Base-by-base conservation (phyloP, 1,140 invertebrate species). In the Grapholita molesta region DNA sequence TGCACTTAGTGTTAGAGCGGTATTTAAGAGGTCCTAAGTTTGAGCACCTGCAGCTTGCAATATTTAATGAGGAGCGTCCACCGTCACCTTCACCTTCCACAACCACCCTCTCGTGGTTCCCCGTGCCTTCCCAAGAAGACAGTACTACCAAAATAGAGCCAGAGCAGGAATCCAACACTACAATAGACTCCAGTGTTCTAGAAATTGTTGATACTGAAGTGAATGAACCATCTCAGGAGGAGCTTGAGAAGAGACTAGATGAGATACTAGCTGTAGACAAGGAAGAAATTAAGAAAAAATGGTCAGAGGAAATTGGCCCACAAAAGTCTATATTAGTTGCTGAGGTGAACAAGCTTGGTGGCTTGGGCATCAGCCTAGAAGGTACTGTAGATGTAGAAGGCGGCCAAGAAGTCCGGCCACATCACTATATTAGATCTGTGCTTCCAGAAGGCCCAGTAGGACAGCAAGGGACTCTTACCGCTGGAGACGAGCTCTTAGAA, bases 301-400 rank as follows among this genome's bases (percentile, higher is more conserved):
- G 96, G 96, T 93, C 94, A 78, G 92, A 93, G 78, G 94, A 96
- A 82, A 92, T 97, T 80, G 93, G 95, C 52, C 88, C 94, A 67
- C 94, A 96, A 74, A 94, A 95, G 75, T 94, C 96, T 78, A 95
- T 96, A 80, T 88, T 96, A 77, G 95, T 97, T 76, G 96, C 96
- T 71, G 96, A 97, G 92, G 92, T 98, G 70, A 94, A 94, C 76
- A 98, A 98, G 92, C 94, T 97, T 73, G 95, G 95, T 77, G 97
- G 97, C 64, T 92, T 99, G 67, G 97, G 98, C 3, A 98, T 99
- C 72, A 97, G 96, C 86, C 92, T 99, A 69, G 97, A 99, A 91
- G 98, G 97, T 33, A 99, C 97, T 7, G 97, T 97, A 18, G 97
- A 97, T 85, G 95, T 97, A 12, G 96, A 97, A 89, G 95, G 95